A percentile compares a stretch with the other conserved stretches of the same genome.
Evolutionary conservation across 1,140 invertebrate species (phyloP).

Genomic region (Chrysoperla carnea): DNA sequence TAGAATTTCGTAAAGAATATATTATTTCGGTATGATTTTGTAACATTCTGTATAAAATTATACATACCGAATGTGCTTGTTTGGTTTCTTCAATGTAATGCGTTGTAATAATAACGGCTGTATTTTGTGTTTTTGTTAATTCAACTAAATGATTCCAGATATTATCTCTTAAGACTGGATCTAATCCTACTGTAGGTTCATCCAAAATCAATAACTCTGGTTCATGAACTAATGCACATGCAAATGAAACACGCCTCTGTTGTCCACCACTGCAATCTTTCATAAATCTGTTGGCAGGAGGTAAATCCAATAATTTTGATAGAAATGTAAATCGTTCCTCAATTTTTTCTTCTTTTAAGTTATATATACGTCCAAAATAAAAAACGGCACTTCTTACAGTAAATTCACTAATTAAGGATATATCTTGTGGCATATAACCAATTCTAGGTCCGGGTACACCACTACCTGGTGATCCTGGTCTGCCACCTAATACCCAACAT

Average conservation of each 20-base stretch:
- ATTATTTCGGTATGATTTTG: no score
- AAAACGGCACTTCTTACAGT: slow-evolving; percentile 67
- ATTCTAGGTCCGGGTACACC: slow-evolving; percentile 63
- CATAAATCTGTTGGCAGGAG: slow-evolving; percentile 36
- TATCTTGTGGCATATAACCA: slow-evolving; percentile 79
- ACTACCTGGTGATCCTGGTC: slow-evolving; percentile 48
- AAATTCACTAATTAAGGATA: slow-evolving; percentile 74
- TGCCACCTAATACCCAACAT: slow-evolving; percentile 59
- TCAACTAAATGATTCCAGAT: slow-evolving; percentile 80
- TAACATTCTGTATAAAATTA: no score
- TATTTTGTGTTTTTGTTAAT: slow-evolving; percentile 44
- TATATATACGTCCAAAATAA: slow-evolving; percentile 79
- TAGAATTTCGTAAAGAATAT: no score
- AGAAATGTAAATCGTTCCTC: slow-evolving; percentile 48
- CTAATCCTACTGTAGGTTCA: slow-evolving; percentile 84
- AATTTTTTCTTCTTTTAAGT: slow-evolving; percentile 47
- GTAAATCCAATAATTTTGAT: slow-evolving; percentile 51
- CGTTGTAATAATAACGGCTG: slow-evolving; percentile 76
- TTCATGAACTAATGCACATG: slow-evolving; percentile 69
- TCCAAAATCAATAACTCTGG: slow-evolving; percentile 80
- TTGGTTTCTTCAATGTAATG: slow-evolving; percentile 90
- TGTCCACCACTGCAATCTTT: slow-evolving; percentile 72
- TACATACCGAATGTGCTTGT: slow-evolving; percentile 57
- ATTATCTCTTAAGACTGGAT: slow-evolving; percentile 76
- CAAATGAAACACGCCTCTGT: slow-evolving; percentile 71